Evolutionary conservation across 2,797 vertebrate genomes (phyloP), one percentile per base, ranked within the genome.

Genomic region (Allobates femoralis): DNA sequence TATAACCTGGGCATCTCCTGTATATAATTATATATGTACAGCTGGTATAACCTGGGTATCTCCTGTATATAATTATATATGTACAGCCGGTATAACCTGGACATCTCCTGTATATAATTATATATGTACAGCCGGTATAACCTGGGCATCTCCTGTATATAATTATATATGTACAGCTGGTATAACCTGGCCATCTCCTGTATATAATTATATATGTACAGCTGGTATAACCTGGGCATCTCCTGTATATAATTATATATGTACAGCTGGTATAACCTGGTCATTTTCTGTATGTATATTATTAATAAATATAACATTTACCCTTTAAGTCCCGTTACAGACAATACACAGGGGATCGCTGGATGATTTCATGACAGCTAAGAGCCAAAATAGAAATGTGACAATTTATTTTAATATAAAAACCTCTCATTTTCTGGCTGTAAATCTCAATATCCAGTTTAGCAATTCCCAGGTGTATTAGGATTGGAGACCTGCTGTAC

Each of bases 381-480:
- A 19, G 6, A 41, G 69, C n/a, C 21, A 12, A n/a, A 46, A 73
- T 46, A 46, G 34, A 46, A 15, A 23, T 73, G 32, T 77, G 50
- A 21, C 53, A 32, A 21, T 77, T 34, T 56, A 32, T 56, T 77
- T 56, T 77, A 37, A 58, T 34, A 60, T 2, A n/a, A 37, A 16
- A 26, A n/a, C 32, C 12, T 37, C 3, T 58, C 18, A 16, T 32
- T 32, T 60, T 11, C 30, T 14, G 12, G 76, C 55, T 37, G 46
- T 51, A 37, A 41, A 19, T 73, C 8, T 55, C 30, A 18, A 23
- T 46, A 21, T 41, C 15, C 15, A 5, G 79, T 82, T 76, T 28
- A 11, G 30, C 11, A 19, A 21, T 26, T 81, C 60, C 85, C 55
- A 16, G 53, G 78, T 62, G 84, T 28, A 86, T 74, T 56, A 12